Evolutionary conservation across 1,140 invertebrate species (phyloP).

Genomic region (Drosophila ficusphila): DNA sequence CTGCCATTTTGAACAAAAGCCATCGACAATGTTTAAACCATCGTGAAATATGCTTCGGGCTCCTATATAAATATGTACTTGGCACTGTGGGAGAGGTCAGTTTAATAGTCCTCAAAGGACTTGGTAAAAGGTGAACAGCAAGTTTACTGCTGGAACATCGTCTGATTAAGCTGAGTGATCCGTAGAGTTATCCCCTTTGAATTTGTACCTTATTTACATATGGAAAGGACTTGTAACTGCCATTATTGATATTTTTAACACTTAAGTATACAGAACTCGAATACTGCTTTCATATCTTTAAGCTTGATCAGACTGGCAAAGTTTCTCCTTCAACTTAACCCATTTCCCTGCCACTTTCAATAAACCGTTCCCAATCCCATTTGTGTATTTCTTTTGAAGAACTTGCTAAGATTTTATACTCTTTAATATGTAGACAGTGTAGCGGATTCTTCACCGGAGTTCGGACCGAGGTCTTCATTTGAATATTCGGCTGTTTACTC

Average conservation of each 20-base stretch:
- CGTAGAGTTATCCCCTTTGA: too few relatives aligned
- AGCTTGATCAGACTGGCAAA: background rate
- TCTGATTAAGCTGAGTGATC: too few relatives aligned
- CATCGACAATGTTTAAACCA: conserved; percentile 18
- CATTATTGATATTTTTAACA: too few relatives aligned
- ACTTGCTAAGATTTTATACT: conserved; percentile 16
- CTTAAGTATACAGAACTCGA: too few relatives aligned
- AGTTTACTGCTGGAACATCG: too few relatives aligned
- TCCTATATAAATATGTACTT: background rate
- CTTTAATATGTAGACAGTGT: conserved; percentile 63
- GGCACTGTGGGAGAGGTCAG: background rate
- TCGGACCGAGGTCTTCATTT: conserved; percentile 15
- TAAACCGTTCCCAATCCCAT: background rate
- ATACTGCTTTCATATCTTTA: background rate
- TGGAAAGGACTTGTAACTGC: too few relatives aligned
- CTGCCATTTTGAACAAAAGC: conserved; percentile 71
- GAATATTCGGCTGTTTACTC: conserved; percentile 29
- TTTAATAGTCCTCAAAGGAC: background rate
- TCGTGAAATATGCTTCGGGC: conserved; percentile 1
- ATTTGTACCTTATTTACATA: too few relatives aligned
- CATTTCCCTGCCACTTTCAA: conserved; percentile 2
- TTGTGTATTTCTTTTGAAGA: conserved; percentile 15
- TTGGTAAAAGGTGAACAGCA: background rate
- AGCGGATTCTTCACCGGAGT: background rate
- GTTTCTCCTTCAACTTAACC: conserved; percentile 13